A percentile compares a stretch with the other conserved stretches of the same genome.
Conservation (phyloP, 1,140 invertebrate species). For the Drosophila sechellia region DNA sequence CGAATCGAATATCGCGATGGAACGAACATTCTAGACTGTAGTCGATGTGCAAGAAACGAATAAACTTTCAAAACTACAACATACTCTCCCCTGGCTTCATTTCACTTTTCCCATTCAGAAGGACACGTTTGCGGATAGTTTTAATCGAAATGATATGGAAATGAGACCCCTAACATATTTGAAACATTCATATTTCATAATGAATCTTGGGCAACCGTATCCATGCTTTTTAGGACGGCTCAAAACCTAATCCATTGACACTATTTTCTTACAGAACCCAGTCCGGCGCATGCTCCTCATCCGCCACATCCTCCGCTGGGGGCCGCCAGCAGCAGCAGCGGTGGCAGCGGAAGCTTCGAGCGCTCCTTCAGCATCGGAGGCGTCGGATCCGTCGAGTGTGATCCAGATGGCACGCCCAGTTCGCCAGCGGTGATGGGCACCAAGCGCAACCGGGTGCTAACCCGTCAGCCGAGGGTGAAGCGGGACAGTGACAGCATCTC, state of each 20-base stretch:
- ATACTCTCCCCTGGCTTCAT: conserved; percentile 18
- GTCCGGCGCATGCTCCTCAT: conserved; percentile 61
- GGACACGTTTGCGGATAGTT: background rate
- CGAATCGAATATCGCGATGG: conserved; percentile 44
- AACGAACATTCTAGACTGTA: conserved; percentile 79
- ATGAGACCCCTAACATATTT: background rate
- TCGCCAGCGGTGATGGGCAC: conserved; percentile 84
- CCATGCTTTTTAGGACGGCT: background rate
- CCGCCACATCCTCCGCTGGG: conserved; percentile 51
- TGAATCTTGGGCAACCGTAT: background rate
- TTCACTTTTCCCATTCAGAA: background rate
- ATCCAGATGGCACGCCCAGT: conserved; percentile 46
- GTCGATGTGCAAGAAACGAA: conserved; percentile 81
- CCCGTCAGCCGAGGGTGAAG: conserved; percentile 89
- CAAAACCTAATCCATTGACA: background rate
- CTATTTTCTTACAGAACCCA: conserved; percentile 58
- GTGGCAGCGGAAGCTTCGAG: conserved; percentile 64
- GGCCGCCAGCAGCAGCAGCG: conserved; percentile 58
- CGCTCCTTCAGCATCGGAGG: conserved; percentile 57
- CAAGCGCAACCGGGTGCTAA: conserved; percentile 87
- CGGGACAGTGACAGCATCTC: conserved; percentile 86
- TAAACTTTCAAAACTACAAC: conserved; percentile 72
- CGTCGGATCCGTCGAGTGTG: conserved; percentile 30
- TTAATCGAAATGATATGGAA: background rate
- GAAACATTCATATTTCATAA: background rate